Conservation (phyloP, 2,888 invertebrate genomes). For the Lordiphosa fenestrarum region DNA sequence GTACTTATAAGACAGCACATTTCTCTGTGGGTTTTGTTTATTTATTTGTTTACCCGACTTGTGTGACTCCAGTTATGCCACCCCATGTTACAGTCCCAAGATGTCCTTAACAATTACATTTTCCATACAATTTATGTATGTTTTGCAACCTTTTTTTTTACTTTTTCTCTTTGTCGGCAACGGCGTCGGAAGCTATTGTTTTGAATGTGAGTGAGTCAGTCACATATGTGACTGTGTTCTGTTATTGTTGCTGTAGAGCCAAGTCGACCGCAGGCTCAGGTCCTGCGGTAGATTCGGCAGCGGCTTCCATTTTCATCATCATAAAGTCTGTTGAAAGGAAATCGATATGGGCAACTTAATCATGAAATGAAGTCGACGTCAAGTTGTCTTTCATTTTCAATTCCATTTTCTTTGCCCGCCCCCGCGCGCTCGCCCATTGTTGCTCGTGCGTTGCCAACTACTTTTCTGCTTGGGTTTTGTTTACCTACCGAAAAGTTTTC, state of each 20-base stretch:
- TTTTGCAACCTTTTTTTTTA: conserved; percentile 45
- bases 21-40: conserved; percentile 19
- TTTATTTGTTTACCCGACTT: conserved; percentile 52
- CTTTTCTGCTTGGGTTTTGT: conserved; percentile 47
- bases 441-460: conserved; percentile 48
- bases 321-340: conserved; percentile 68
- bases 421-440: conserved; percentile 9
- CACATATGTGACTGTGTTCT: conserved; percentile 23
- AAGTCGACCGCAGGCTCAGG: conserved; percentile 49
- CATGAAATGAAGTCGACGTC: conserved; percentile 67
- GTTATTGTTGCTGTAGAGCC: conserved; percentile 5
- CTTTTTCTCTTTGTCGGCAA: conserved; percentile 24
- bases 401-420: conserved; percentile 27
- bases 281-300: conserved; percentile 32
- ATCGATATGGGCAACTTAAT: conserved; percentile 69
- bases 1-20: not conserved
- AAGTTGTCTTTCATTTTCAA: conserved; percentile 57
- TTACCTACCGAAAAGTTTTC: conserved; percentile 60
- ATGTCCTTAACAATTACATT: conserved; percentile 64
- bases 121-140: conserved; percentile 57
- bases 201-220: conserved; percentile 44
- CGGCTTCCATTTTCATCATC: conserved; percentile 67
- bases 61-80: conserved; percentile 9
- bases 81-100: conserved; percentile 33
- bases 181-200: conserved; percentile 48